phyloP scores from a whole-genome alignment of 1,140 invertebrate genomes.

The Cotesia vestalis region DNA sequence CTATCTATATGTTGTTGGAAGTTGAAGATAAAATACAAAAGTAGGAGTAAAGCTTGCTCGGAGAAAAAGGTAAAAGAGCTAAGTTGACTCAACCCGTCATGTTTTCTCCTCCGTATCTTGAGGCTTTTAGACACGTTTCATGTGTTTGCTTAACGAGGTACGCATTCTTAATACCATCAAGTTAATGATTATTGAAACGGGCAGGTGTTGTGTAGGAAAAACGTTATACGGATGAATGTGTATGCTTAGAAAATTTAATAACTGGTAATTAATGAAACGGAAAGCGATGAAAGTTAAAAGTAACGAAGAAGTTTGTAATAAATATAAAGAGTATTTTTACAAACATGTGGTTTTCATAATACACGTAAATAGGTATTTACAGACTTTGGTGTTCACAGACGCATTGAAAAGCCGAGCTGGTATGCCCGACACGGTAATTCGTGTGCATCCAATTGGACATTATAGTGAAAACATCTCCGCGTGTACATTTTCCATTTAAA shows the following conservation, averaged over 20 bases:
- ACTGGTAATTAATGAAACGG: not conserved
- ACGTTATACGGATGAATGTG: too few species aligned
- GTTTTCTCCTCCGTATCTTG: too few species aligned
- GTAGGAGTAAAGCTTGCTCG: too few species aligned
- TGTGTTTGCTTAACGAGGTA: too few species aligned
- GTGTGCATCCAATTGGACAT: constrained; percentile 13
- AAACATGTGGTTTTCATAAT: constrained; percentile 2
- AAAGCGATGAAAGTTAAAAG: too few species aligned
- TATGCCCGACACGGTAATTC: constrained; percentile 3
- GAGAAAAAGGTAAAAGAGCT: too few species aligned
- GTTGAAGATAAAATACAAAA: too few species aligned
- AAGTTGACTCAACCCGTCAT: too few species aligned
- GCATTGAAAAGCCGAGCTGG: not conserved
- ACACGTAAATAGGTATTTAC: too few species aligned
- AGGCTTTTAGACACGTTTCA: too few species aligned
- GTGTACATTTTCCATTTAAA: constrained; percentile 44
- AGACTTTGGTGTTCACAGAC: constrained; percentile 8
- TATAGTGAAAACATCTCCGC: constrained; percentile 23
- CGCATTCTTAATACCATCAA: not conserved
- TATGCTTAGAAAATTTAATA: not conserved
- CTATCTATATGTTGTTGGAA: too few species aligned
- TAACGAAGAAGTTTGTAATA: too few species aligned
- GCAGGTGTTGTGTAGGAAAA: not conserved
- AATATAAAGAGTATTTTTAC: not conserved
- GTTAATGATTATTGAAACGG: constrained; percentile 5